Conservation (phyloP, 2,797 vertebrate species). For the Pseudochromis fuscus region DNA sequence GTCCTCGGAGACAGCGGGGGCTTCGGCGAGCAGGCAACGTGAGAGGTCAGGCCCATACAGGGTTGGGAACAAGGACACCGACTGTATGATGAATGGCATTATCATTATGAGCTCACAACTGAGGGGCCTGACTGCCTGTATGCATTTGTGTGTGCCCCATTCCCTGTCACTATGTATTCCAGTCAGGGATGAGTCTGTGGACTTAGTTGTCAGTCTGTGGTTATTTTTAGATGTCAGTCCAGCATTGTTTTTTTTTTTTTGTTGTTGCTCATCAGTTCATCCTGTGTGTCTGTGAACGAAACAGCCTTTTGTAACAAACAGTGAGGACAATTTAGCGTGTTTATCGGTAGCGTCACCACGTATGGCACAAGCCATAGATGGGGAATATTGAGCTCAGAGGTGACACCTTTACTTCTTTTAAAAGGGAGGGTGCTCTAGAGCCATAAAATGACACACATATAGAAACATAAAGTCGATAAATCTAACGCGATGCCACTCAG, state of each 20-base stretch:
- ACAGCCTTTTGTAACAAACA: background rate
- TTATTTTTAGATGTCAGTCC: conserved; percentile 50
- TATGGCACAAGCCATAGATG: conserved; percentile 17
- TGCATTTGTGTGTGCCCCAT: conserved; percentile 27
- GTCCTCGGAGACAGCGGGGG: conserved; percentile 52
- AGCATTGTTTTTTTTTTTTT: conserved; percentile 28
- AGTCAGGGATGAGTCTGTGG: conserved; percentile 41
- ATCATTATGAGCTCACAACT: conserved; percentile 54
- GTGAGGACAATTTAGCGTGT: background rate
- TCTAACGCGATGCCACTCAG: too few relatives aligned
- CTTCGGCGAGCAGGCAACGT: conserved; percentile 33
- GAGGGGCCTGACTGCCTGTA: conserved; percentile 28
- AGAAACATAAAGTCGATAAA: too few relatives aligned
- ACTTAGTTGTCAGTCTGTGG: conserved; percentile 16
- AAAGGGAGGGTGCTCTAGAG: too few relatives aligned
- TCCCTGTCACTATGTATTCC: conserved; percentile 38
- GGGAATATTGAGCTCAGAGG: conserved; percentile 43
- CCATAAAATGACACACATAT: too few relatives aligned
- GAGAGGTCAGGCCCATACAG: conserved; percentile 58
- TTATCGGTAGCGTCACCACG: background rate
- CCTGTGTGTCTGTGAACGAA: conserved; percentile 1
- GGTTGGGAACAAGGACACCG: conserved; percentile 46
- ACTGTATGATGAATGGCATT: conserved; percentile 57
- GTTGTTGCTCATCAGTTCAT: conserved; percentile 39
- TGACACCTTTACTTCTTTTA: conserved; percentile 6